A percentile compares a stretch with the other conserved stretches of the same genome.
These are phyloP conservation scores for Ligdia adustata DNA, from an alignment of 2,888 invertebrate genomes.

Conservation along the genomic window DNA sequence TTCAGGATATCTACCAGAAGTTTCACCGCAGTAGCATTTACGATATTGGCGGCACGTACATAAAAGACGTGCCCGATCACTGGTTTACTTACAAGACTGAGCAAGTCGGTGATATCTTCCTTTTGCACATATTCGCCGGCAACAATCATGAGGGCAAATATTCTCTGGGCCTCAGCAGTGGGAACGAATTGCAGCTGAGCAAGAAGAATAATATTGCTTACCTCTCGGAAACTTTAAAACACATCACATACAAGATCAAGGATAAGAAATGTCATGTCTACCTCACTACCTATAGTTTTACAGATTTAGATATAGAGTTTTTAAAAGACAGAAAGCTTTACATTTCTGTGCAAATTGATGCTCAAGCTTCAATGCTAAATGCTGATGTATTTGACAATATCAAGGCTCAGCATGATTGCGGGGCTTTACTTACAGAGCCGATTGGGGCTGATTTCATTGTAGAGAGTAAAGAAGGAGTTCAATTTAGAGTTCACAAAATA, in stretches of 20 bases:
- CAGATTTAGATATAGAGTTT: constrained; percentile 59
- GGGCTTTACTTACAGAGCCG: constrained; percentile 60
- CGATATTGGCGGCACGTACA: constrained; percentile 71
- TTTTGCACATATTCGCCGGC: constrained; percentile 66
- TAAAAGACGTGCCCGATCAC: constrained; percentile 59
- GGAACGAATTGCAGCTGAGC: constrained; percentile 50
- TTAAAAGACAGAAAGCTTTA: constrained; percentile 60
- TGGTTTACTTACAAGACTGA: constrained; percentile 69
- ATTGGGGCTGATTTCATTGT: constrained; percentile 69
- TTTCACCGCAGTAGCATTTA: constrained; percentile 65
- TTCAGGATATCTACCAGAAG: constrained; percentile 64
- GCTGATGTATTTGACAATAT: constrained; percentile 28
- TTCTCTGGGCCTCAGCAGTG: constrained; percentile 51
- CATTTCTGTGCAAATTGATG: constrained; percentile 47
- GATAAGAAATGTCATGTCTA: constrained; percentile 39
- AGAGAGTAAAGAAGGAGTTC: constrained; percentile 64
- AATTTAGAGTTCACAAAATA: constrained; percentile 66
- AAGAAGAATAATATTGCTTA: constrained; percentile 53
- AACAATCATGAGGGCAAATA: constrained; percentile 56
- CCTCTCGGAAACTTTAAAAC: constrained; percentile 34
- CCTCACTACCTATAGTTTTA: constrained; percentile 64
- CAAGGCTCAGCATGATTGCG: constrained; percentile 59
- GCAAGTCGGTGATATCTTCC: constrained; percentile 53
- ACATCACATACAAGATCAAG: constrained; percentile 8
- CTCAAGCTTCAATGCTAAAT: constrained; percentile 2